Evolutionary conservation across 2,113 vertebrate species (phyloP), one percentile per base, ranked within the genome.

Genomic region (Tursiops truncatus): DNA sequence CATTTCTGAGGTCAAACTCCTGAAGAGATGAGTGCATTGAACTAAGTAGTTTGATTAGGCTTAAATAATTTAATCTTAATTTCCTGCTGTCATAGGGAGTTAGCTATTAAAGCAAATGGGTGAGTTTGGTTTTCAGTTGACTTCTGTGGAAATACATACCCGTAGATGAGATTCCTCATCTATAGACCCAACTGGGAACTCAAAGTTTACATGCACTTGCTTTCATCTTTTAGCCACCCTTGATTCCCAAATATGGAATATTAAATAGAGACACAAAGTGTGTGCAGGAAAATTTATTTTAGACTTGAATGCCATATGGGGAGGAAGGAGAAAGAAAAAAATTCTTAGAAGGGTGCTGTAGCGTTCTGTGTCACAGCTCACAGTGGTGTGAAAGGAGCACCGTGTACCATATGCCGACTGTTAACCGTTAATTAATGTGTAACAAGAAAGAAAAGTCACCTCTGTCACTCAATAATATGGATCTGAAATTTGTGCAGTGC

Each of bases 261-360:
- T n/a, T 83, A 53, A 53, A 67, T 81, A 70, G 58, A 93, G 38
- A 71, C 5, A 62, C 15, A 36, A 44, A 88, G 5, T 50, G n/a
- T 89, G 2, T 67, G n/a, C 8, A 82, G 62, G 81, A 93, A 89
- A 94, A 83, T 70, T 8, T 92, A 82, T 94, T 97, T 97, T 95
- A 89, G 84, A 96, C 83, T 41, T 28, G 13, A 93, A 89, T 74
- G 58, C 56, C 93, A 93, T 93, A 95, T 91, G 83, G 91, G 10
- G 31, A 93, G 95, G 33, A 92, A 94, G 41, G 28, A 87, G 60
- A 96, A 26, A 76, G 58, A 10, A 47, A 95, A 96, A 31, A 63
- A 26, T 12, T 53, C 38, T 95, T 81, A 53, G 50, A 96, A 87
- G 58, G 74, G 94, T 96, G 94, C 92, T 92, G 36, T 47, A 90